Percentiles rank a stretch among this genome's conserved stretches.
These are phyloP conservation scores for Odocoileus hemionus DNA, from an alignment of 2,113 vertebrate genomes.

Conservation along the genomic window DNA sequence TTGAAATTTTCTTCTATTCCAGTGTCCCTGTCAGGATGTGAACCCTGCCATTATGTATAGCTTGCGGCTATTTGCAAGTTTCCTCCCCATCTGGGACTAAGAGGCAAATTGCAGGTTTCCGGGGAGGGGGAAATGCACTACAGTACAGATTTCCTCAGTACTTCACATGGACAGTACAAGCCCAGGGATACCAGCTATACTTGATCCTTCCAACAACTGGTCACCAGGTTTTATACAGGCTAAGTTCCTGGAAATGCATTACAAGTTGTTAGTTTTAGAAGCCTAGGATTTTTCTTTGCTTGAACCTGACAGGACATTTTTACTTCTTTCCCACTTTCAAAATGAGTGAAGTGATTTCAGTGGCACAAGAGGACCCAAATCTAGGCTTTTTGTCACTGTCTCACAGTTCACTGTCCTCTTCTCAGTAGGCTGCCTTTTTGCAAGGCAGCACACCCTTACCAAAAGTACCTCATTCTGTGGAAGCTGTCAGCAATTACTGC, in stretches of 20 bases:
- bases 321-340: conserved; percentile 8
- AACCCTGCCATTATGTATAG: conserved; percentile 50
- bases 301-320: conserved; percentile 13
- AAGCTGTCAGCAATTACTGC: conserved; percentile 69
- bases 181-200: conserved; percentile 48
- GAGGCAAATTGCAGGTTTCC: conserved; percentile 70
- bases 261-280: neutral
- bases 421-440: neutral
- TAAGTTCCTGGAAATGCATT: conserved; percentile 46
- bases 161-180: neutral
- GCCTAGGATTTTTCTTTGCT: neutral
- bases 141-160: conserved; percentile 69
- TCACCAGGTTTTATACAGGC: neutral
- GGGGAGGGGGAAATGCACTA: conserved; percentile 67
- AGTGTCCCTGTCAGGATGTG: conserved; percentile 1
- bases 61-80: conserved; percentile 61
- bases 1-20: conserved; percentile 9
- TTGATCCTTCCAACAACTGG: neutral
- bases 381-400: conserved; percentile 13
- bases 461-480: conserved; percentile 55
- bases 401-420: conserved; percentile 11
- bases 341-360: conserved; percentile 42
- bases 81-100: conserved; percentile 74
- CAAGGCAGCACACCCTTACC: conserved; percentile 25
- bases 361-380: neutral